These are phyloP conservation scores for Bolinopsis microptera DNA, from an alignment of 37 sponge, comb jelly and placozoan genomes.

Conservation along the genomic window DNA sequence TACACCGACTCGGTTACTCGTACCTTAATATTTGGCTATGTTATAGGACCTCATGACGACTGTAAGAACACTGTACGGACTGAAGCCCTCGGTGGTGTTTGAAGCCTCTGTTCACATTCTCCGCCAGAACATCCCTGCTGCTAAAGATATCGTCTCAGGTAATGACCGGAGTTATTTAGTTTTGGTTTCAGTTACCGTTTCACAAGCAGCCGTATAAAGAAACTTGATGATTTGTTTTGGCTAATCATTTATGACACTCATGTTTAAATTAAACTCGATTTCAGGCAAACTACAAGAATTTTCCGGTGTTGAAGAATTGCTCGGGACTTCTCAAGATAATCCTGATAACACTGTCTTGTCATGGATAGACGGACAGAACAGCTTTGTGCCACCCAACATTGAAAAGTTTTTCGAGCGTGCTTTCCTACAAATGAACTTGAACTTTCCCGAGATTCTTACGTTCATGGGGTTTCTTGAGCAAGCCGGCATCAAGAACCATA, in stretches of 20 bases:
- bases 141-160: conserved; percentile 38
- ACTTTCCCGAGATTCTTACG: background rate
- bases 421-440: conserved; percentile 30
- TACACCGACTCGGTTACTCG: no score
- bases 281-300: conserved; percentile 32
- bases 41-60: background rate
- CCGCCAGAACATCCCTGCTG: background rate
- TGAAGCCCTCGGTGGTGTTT: conserved; percentile 4
- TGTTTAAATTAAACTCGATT: no score
- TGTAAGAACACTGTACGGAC: conserved; percentile 11
- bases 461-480: conserved; percentile 58
- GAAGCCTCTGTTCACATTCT: conserved; percentile 34
- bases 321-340: background rate
- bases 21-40: no score
- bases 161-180: background rate
- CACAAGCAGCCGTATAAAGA: no score
- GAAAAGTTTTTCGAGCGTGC: conserved; percentile 54
- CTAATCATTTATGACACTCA: no score
- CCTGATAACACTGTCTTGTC: conserved; percentile 2
- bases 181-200: no score
- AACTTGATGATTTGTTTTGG: no score
- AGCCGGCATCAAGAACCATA: conserved; percentile 49
- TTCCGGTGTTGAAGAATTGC: background rate
- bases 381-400: background rate
- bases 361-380: conserved; percentile 29